Evolutionary conservation across 1,140 invertebrate species (phyloP).

Genomic region (Pogonomyrmex barbatus): DNA sequence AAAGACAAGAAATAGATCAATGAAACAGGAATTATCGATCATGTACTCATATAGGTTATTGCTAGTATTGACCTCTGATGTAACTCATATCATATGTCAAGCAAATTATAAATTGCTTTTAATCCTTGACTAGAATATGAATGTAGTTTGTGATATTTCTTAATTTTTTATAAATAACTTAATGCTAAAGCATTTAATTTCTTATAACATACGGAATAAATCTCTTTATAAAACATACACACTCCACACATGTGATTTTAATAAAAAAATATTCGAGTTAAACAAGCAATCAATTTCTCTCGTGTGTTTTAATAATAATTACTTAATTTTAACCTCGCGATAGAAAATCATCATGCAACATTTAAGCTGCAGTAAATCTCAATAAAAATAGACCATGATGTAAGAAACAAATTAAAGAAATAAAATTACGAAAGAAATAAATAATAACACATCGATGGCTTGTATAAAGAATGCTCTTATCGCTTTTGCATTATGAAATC

Average conservation of each 20-base stretch:
- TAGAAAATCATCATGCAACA: not conserved
- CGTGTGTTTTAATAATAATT: not conserved
- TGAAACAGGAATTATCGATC: slow-evolving; percentile 36
- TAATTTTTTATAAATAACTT: not conserved
- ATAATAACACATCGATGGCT: slow-evolving; percentile 9
- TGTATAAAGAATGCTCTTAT: slow-evolving; percentile 1
- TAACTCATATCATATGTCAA: slow-evolving; percentile 1
- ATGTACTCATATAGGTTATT: slow-evolving; percentile 23
- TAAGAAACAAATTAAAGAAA: slow-evolving; percentile 10
- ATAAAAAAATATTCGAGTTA: slow-evolving; percentile 2
- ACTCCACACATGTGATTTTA: not conserved
- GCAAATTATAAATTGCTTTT: slow-evolving; percentile 14
- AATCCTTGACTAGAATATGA: slow-evolving; percentile 27
- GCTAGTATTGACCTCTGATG: slow-evolving; percentile 5
- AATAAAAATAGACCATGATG: not conserved
- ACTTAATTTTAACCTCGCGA: not conserved
- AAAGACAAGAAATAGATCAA: slow-evolving; percentile 3
- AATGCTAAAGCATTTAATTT: not conserved
- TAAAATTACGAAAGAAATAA: not conserved
- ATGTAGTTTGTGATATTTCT: not conserved
- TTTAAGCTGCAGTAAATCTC: not conserved
- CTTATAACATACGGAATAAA: not conserved
- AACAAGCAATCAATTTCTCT: not conserved
- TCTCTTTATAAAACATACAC: not conserved
- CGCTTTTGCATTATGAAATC: slow-evolving; percentile 15